Conservation (phyloP, 2,113 vertebrate genomes). For the Lycaon pictus region DNA sequence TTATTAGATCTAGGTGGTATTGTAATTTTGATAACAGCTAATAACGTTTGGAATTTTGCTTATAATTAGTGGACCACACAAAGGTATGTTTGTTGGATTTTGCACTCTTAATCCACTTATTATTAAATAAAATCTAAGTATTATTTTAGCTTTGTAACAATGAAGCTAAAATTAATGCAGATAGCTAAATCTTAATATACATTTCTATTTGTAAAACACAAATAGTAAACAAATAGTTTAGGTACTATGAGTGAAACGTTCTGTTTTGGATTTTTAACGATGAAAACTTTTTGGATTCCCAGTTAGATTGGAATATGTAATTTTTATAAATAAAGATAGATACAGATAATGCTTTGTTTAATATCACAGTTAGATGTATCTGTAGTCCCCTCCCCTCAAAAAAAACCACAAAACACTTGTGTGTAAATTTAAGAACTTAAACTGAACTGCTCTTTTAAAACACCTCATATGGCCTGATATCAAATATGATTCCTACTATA, state of each 20-base stretch:
- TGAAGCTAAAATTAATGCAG: constrained; percentile 76
- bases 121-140: constrained; percentile 74
- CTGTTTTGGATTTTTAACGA: constrained; percentile 16
- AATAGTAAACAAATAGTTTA: not conserved
- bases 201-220: constrained; percentile 3
- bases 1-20: constrained; percentile 81
- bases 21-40: constrained; percentile 84
- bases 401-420: not conserved
- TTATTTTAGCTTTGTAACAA: constrained; percentile 64
- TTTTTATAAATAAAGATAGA: constrained; percentile 21
- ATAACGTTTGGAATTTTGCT: constrained; percentile 79
- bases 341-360: not conserved
- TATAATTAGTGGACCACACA: constrained; percentile 83
- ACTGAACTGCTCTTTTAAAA: constrained; percentile 33
- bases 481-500: not conserved
- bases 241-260: not conserved
- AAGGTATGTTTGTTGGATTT: constrained; percentile 81
- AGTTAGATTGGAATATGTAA: not conserved
- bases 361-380: not conserved
- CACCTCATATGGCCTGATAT: not conserved
- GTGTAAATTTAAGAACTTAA: constrained; percentile 32
- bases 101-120: constrained; percentile 74
- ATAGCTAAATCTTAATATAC: constrained; percentile 65
- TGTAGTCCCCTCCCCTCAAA: not conserved
- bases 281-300: constrained; percentile 40